Conservation (phyloP, 2,113 vertebrate species). For the Seriola aureovittata region DNA sequence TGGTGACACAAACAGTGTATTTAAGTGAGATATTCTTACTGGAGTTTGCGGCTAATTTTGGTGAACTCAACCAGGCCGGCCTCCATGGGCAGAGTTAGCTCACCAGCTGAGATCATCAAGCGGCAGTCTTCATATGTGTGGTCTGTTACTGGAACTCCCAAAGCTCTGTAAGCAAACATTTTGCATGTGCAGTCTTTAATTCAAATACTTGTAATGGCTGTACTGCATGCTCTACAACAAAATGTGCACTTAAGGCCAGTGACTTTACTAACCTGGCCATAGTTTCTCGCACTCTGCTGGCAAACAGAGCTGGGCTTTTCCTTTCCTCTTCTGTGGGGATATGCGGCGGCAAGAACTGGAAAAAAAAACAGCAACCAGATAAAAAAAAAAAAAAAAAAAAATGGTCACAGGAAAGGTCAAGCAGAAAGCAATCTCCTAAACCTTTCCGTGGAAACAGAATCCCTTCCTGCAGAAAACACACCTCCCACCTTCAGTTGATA, state of each 20-base stretch:
- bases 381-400: not conserved
- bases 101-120: constrained; percentile 96
- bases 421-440: not conserved
- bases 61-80: constrained; percentile 98
- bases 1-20: not conserved
- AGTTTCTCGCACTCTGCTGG: constrained; percentile 86
- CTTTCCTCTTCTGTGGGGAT: constrained; percentile 92
- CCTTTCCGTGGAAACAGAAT: not conserved
- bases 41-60: constrained; percentile 96
- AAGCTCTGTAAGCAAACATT: constrained; percentile 79
- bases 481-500: not conserved
- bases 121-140: constrained; percentile 98
- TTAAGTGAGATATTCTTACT: constrained; percentile 82
- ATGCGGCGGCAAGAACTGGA: constrained; percentile 93
- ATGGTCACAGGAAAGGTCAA: constrained; percentile 7
- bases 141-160: constrained; percentile 92
- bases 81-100: constrained; percentile 97
- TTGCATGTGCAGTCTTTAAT: not conserved
- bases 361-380: constrained; percentile 33
- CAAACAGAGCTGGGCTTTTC: constrained; percentile 88
- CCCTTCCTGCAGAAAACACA: not conserved
- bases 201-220: not conserved
- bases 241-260: not conserved
- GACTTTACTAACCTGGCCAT: constrained; percentile 90
- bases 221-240: not conserved